Evolutionary conservation across 2,797 vertebrate genomes (phyloP).

Genomic region (Arremon aurantiirostris): DNA sequence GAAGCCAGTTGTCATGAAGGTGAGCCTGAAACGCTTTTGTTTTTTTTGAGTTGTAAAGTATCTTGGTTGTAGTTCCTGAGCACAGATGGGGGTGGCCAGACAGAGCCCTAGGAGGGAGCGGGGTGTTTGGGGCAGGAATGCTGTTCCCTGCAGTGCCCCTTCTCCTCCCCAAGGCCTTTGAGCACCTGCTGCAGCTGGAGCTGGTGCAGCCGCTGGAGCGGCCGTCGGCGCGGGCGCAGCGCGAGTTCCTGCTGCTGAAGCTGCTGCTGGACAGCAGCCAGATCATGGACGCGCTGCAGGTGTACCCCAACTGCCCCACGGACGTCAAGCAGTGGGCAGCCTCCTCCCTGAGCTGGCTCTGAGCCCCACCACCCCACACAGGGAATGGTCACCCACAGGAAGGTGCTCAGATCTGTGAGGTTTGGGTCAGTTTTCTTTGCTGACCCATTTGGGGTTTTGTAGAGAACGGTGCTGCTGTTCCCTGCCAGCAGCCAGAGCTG

Average conservation of each 20-base stretch:
- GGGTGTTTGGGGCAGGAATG: not conserved
- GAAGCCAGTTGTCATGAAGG: constrained; percentile 94
- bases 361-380: not conserved
- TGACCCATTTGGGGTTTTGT: fast-evolving
- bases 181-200: not conserved
- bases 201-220: constrained; percentile 77
- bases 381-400: fast-evolving
- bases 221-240: constrained; percentile 79
- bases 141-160: fast-evolving
- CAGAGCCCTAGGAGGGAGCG: fast-evolving
- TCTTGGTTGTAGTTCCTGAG: fast-evolving
- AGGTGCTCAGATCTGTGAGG: fast-evolving
- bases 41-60: fast-evolving
- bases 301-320: constrained; percentile 93
- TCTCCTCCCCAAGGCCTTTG: constrained; percentile 68
- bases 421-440: not conserved
- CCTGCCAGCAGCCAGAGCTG: fast-evolving
- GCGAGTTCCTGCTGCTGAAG: constrained; percentile 87
- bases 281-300: constrained; percentile 92
- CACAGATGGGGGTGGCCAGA: fast-evolving
- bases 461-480: fast-evolving
- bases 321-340: constrained; percentile 92
- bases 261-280: constrained; percentile 90
- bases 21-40: constrained; percentile 37
- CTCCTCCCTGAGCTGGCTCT: constrained; percentile 80